Percentiles rank a stretch among this genome's conserved stretches.
These are phyloP conservation scores for Acrocephalus arundinaceus DNA, from an alignment of 2,113 vertebrate genomes.

Conservation along the genomic window DNA sequence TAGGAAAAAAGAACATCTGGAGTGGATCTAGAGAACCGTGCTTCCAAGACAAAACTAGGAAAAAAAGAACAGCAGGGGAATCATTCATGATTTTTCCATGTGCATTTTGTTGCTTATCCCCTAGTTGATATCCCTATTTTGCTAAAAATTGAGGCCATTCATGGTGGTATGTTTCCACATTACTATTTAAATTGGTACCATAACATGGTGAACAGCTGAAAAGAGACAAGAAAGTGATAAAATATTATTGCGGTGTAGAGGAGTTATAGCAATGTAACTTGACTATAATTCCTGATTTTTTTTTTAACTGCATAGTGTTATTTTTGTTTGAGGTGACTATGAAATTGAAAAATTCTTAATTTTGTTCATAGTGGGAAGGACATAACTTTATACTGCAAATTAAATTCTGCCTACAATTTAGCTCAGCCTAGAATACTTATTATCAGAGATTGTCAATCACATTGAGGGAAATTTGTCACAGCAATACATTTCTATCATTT, in stretches of 20 bases:
- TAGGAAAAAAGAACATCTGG: background rate
- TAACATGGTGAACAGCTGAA: background rate
- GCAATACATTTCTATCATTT: background rate
- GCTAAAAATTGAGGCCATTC: background rate
- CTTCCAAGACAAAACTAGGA: background rate
- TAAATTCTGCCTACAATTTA: background rate
- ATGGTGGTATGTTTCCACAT: accelerated
- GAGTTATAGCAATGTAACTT: background rate
- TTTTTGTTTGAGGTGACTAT: background rate
- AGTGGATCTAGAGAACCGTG: accelerated
- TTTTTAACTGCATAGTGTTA: background rate
- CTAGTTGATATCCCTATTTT: background rate
- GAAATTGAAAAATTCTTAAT: background rate
- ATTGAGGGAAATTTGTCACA: background rate
- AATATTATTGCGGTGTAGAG: background rate
- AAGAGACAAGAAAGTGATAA: background rate
- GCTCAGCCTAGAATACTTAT: background rate
- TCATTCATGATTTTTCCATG: background rate
- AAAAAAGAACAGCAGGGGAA: background rate
- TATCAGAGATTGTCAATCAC: background rate
- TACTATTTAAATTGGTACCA: background rate
- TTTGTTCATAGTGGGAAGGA: background rate
- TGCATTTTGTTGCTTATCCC: background rate
- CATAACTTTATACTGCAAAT: background rate
- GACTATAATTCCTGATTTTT: background rate